Base-by-base conservation (phyloP, 2,888 invertebrate genomes). In the Campopleginae sp. region DNA sequence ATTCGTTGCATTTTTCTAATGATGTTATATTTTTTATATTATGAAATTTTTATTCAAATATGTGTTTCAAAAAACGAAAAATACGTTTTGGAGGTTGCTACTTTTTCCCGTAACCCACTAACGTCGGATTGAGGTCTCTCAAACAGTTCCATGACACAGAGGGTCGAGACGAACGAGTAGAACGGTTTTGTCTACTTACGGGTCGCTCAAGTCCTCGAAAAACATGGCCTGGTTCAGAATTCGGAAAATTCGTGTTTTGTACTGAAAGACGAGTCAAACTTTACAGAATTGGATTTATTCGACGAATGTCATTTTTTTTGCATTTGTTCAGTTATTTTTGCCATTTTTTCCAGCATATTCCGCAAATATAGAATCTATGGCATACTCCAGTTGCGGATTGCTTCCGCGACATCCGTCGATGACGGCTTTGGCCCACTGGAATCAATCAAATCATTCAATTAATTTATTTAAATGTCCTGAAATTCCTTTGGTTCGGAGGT, bases 401-500 rank as follows among this genome's bases (percentile, higher is more conserved):
- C 96, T 96, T 6, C 96, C 96, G 84, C 95, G 94, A 44, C 97
- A 93, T 44, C 96, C 96, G 71, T 95, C 94, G 19, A 97, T 95
- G 1, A 97, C 97, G 88, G 95, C 92, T 84, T 95, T 94, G 1
- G 97, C 95, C 97, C 97, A 97, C 61, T 93, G 79, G 12, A 91
- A 88, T 78, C 38, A 85, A 68, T 82, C 27, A 7, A 51, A 66
- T 58, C 0, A 58, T 27, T 27, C 27, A 27, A 5, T 58, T 27
- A 54, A 61, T 19, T 58, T 33, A 51, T 71, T 63, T 8, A 68
- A 46, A 12, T 7, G 7, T 38, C 58, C 14, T 12, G 71, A 23
- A 71, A 6, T 5, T 10, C 19, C 14, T 6, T n/a, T 33, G 0
- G 12, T 19, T 8, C 33, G 23, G 5, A 19, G 23, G 14, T 38